Conservation (phyloP, 64 coral and sea anemone species). For the Pocillopora damicornis region DNA sequence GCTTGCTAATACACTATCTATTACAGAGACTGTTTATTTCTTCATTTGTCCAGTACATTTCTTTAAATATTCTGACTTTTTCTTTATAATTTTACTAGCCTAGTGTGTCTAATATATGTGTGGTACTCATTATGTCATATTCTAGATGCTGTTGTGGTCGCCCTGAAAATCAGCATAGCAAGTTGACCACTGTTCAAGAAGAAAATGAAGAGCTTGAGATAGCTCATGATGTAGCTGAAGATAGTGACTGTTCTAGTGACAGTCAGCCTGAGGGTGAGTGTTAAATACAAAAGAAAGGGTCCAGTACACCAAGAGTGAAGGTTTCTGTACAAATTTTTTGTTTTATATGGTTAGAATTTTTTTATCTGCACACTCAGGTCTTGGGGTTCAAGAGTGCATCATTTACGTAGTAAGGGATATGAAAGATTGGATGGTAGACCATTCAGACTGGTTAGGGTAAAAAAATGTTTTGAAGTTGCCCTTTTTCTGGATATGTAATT, state of each 20-base stretch:
- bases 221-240: neutral
- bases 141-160: conserved; percentile 55
- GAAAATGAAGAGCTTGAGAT: conserved; percentile 42
- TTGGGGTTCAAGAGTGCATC: too few relatives aligned
- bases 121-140: neutral
- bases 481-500: too few relatives aligned
- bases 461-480: too few relatives aligned
- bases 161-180: conserved; percentile 37
- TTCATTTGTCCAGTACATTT: too few relatives aligned
- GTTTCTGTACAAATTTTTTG: neutral
- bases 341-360: neutral
- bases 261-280: neutral
- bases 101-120: neutral
- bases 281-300: neutral
- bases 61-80: too few relatives aligned
- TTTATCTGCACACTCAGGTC: too few relatives aligned
- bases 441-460: too few relatives aligned
- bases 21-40: neutral
- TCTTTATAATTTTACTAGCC: too few relatives aligned
- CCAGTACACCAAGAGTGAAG: neutral
- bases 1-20: neutral
- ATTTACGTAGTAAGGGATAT: too few relatives aligned
- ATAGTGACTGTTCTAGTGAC: neutral
- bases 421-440: too few relatives aligned
- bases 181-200: conserved; percentile 40